Base-by-base conservation (phyloP, 2,888 invertebrate genomes). In the Encarsia formosa region DNA sequence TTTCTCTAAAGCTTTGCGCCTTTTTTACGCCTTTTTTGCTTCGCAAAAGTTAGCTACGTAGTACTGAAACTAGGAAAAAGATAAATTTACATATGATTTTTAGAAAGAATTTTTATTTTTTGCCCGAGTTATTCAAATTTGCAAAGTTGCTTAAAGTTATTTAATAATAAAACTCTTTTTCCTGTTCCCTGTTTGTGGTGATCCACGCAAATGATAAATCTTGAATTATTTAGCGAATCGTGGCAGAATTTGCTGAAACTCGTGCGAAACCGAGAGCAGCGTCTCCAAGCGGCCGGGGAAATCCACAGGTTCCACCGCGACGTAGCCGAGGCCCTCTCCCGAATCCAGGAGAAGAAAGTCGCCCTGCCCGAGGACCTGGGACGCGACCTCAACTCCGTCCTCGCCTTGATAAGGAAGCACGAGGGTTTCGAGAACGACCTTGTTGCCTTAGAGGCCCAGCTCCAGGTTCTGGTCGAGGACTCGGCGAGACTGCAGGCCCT, bases 221-320 rank as follows among this genome's bases (percentile, higher is more conserved):
- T n/a, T n/a, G n/a, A n/a, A n/a, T n/a, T n/a, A n/a, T n/a, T 38
- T 63, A 86, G 90, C 57, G 83, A 85, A 62, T 84, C 83, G 4
- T 99, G 98, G 97, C 87, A 90, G 59, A 85, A 87, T 39, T 81
- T 98, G 0, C 79, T 94, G 43, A 88, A 91, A 44, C 85, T 91
- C 68, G 87, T 97, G 52, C 87, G 88, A 62, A 85, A 88, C 42
- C 83, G 97, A 13, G 91, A 91, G 59, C 84, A 88, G 56, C 87
- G 93, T 35, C 78, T 99, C 32, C 86, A 87, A 68, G 97, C 94
- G 1, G 98, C 98, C 1, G 96, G 92, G 9, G 95, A 97, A 77
- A 93, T 98, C 60, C 98, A 98, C 75, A 84, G 95, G 49, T 98
- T 96, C 81, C 97, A 98, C 76, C 84, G 96, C 47, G 97, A 97